Evolutionary conservation across 2,888 invertebrate genomes (phyloP), one percentile per base, ranked within the genome.

Genomic region (Sarcophaga variegata): DNA sequence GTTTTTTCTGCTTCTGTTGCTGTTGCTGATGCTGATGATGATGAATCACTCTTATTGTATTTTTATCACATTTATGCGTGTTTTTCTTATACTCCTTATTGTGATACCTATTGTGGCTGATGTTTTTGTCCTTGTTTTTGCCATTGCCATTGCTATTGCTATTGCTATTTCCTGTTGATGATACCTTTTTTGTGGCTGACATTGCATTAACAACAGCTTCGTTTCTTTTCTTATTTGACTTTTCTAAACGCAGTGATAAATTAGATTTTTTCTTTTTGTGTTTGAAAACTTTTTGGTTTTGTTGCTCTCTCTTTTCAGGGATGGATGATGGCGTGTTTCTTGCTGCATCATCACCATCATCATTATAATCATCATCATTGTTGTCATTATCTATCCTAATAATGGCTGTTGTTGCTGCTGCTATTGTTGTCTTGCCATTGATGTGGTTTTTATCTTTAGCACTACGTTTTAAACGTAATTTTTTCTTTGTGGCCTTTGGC

Each of bases 191-290:
- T 80, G 78, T 78, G 67, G 62, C 79, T 83, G 88, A 82, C 72
- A 74, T 49, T 82, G 77, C 67, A 75, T 81, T 87, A 74, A 62
- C 67, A 27, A 63, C 60, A 69, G 70, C 66, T 77, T 45, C 47
- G 66, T 60, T 66, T 81, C 47, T 49, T 74, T 82, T 75, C 76
- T 87, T 83, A 75, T 76, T 85, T 66, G 81, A 63, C 82, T 85
- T 90, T 89, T 89, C 89, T 89, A 89, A 92, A 91, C 82, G 54
- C 92, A 92, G 90, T 92, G 93, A 93, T 92, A 93, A 92, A 93
- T 93, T 91, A 91, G 92, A 91, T 90, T 91, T 89, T 89, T 89
- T 89, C 85, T 89, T 85, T 80, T 83, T 81, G 70, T 64, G 84
- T 17, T 72, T 83, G n/a, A 14, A 20, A 76, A 69, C 22, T 72